These are phyloP conservation scores for Toxostoma redivivum DNA, from an alignment of 2,113 vertebrate genomes.

Conservation along the genomic window DNA sequence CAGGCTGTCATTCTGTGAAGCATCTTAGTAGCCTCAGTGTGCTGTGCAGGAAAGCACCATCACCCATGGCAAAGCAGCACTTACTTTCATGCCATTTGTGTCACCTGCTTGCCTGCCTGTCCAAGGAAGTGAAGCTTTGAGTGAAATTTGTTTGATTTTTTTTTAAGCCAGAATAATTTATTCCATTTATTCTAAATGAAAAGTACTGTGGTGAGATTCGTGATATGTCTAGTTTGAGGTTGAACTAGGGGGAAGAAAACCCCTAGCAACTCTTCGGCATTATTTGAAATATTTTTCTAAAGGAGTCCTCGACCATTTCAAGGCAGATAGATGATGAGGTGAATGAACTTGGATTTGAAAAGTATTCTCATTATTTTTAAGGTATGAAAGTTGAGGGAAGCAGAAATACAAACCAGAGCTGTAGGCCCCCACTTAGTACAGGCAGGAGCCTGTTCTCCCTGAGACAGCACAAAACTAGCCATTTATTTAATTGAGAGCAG, in stretches of 20 bases:
- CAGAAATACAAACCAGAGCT: background rate
- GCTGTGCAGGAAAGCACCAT: background rate
- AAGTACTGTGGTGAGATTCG: background rate
- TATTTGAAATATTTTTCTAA: background rate
- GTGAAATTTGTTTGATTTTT: background rate
- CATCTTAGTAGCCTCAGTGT: background rate
- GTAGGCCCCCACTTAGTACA: background rate
- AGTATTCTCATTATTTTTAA: background rate
- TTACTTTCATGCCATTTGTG: background rate
- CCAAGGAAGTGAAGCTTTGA: background rate
- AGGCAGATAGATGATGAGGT: background rate
- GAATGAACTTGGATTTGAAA: background rate
- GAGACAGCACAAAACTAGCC: background rate
- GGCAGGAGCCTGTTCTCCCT: background rate
- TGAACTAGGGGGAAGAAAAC: fast-evolving
- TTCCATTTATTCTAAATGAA: background rate
- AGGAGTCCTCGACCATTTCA: background rate
- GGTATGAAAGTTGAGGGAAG: background rate
- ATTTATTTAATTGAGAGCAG: background rate
- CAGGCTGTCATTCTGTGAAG: background rate
- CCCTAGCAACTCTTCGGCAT: background rate
- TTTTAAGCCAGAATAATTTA: background rate
- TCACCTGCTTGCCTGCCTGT: background rate
- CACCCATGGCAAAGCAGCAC: background rate
- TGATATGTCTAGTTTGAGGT: background rate